Base-by-base conservation (phyloP, 2,888 invertebrate genomes). In the Dysmachus trigonus region DNA sequence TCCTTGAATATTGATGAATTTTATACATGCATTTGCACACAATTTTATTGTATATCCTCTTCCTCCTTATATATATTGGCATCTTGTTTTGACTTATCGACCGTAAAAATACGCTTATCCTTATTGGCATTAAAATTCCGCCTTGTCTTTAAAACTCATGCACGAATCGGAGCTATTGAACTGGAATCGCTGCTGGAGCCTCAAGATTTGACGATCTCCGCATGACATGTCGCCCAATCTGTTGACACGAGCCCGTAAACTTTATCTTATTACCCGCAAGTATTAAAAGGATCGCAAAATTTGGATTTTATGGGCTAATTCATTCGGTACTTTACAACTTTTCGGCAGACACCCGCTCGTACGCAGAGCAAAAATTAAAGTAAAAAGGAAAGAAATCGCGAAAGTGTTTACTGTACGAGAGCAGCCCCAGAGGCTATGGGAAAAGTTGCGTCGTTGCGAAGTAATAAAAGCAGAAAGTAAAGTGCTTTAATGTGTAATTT, bases 401-500 rank as follows among this genome's bases (percentile, higher is more conserved):
- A 47, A 79, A 47, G 79, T 79, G 79, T 79, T 79, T 47, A 79
- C 79, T 15, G 51, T 30, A 35, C 41, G 27, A 31, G 30, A 47
- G 13, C 15, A 31, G 30, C 47, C 15, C 10, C 62, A 62, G 62
- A 3, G 18, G 31, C 51, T 22, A n/a, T 41, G 10, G 76, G n/a
- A 22, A 76, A 76, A 35, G 76, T 76, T 76, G 18, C 38, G 38
- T 22, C 76, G 22, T 76, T 35, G n/a, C 22, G 35, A 76, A 38
- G 76, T 76, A 76, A 82, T 82, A 82, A 82, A 82, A 71, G 82
- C 35, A 5, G 71, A 22, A 51, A 47, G 27, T 71, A 82, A 82
- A 82, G 22, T 71, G 82, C 33, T 53, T 15, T 82, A 82, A 82
- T 82, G 62, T 82, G 82, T 62, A 62, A 53, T 82, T 82, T 82